These are phyloP conservation scores for Garrulus glandarius DNA, from an alignment of 2,797 vertebrate species.

Conservation along the genomic window DNA sequence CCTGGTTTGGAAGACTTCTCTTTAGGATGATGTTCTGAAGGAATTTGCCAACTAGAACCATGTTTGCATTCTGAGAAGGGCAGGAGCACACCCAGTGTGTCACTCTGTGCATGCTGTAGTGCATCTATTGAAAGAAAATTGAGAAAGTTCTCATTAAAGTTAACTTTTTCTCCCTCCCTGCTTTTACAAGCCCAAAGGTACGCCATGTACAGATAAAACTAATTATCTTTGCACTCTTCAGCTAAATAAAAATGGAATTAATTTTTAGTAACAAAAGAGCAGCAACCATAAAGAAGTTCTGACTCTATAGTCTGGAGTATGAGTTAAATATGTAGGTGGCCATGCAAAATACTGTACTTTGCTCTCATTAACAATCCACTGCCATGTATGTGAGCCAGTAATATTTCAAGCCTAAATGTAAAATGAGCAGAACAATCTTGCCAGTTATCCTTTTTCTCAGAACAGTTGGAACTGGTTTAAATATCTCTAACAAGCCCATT, in stretches of 20 bases:
- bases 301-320: neutral
- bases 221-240: neutral
- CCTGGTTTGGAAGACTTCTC: neutral
- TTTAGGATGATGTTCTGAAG: neutral
- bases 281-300: neutral
- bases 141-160: neutral
- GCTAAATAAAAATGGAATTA: neutral
- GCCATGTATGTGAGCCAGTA: neutral
- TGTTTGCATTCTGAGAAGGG: neutral
- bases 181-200: neutral
- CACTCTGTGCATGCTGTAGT: neutral
- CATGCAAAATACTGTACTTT: neutral
- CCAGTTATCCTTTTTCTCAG: neutral
- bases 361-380: neutral
- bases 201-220: neutral
- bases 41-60: neutral
- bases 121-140: neutral
- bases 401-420: neutral
- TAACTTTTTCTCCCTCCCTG: neutral
- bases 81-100: fast-evolving
- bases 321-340: neutral
- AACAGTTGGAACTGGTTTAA: neutral
- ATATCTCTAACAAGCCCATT: neutral
- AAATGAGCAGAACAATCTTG: neutral
- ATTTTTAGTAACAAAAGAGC: neutral